A percentile compares a stretch with the other conserved stretches of the same genome.
phyloP scores from a whole-genome alignment of 1,140 invertebrate genomes.

The Parasteatoda tepidariorum region DNA sequence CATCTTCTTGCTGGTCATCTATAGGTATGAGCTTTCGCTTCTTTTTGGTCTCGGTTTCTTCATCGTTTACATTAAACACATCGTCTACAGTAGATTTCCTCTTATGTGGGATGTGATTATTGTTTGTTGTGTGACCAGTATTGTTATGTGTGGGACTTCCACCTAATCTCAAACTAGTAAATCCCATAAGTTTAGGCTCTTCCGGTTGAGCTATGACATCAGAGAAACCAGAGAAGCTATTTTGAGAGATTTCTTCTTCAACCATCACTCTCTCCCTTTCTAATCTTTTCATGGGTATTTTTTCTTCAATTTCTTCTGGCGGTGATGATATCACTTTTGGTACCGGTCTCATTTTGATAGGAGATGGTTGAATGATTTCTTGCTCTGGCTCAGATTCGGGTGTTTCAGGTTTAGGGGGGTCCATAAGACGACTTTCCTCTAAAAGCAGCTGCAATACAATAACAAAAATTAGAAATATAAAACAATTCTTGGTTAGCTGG shows the following conservation, averaged over 20 bases:
- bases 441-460: slow-evolving; percentile 9
- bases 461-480: background rate
- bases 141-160: slow-evolving; percentile 46
- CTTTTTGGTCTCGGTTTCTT: slow-evolving; percentile 75
- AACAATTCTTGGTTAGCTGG: too few species aligned
- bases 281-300: background rate
- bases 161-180: slow-evolving; percentile 49
- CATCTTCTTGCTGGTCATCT: slow-evolving; percentile 65
- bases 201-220: slow-evolving; percentile 55
- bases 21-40: slow-evolving; percentile 87
- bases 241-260: slow-evolving; percentile 62
- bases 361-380: slow-evolving; percentile 8
- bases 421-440: slow-evolving; percentile 50
- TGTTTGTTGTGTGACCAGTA: slow-evolving; percentile 34
- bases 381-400: slow-evolving; percentile 50
- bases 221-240: slow-evolving; percentile 62
- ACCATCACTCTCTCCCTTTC: background rate
- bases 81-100: slow-evolving; percentile 87
- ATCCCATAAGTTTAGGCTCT: slow-evolving; percentile 45
- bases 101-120: slow-evolving; percentile 68
- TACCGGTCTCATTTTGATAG: slow-evolving; percentile 29
- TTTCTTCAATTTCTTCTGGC: slow-evolving; percentile 26
- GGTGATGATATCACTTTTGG: background rate
- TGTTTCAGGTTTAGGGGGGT: slow-evolving; percentile 67
- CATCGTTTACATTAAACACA: slow-evolving; percentile 92